These are phyloP conservation scores for Eupithecia insigniata DNA, from an alignment of 2,888 invertebrate genomes.

Conservation along the genomic window DNA sequence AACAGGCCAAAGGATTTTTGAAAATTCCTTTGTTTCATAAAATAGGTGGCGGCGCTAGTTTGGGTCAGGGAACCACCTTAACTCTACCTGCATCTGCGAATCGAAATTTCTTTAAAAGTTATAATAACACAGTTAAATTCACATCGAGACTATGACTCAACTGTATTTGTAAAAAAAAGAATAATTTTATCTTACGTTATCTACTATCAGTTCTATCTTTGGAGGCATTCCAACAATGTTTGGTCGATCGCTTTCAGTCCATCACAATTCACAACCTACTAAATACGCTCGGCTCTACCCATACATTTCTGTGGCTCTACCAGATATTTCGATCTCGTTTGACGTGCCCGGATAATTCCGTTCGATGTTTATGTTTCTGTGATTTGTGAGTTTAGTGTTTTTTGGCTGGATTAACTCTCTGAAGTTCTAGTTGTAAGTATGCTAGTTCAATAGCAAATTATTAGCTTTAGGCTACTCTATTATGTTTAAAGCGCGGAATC, in stretches of 20 bases:
- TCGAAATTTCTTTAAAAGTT: neutral
- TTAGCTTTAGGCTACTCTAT: neutral
- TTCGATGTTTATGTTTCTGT: constrained; percentile 38
- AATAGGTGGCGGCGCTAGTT: no score
- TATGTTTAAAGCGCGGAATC: neutral
- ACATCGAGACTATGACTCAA: constrained; percentile 1
- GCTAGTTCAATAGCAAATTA: neutral
- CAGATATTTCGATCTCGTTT: neutral
- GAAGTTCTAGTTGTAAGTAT: constrained; percentile 32
- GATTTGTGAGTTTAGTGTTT: constrained; percentile 29
- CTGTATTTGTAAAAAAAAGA: constrained; percentile 28
- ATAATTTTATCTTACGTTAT: constrained; percentile 41
- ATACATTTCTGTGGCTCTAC: neutral
- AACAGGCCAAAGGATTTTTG: no score
- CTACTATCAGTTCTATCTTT: constrained; percentile 41
- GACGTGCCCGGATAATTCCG: constrained; percentile 18
- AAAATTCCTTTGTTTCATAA: no score
- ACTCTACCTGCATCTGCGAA: neutral
- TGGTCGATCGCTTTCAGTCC: constrained; percentile 22
- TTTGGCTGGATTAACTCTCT: neutral
- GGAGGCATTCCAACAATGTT: constrained; percentile 31
- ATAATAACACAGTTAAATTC: constrained; percentile 3
- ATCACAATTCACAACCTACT: constrained; percentile 20
- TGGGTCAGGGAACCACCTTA: no score
- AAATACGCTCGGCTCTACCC: constrained; percentile 4